Percentiles rank a stretch among this genome's conserved stretches.
Evolutionary conservation across 2,797 vertebrate genomes (phyloP).

Genomic region (Peromyscus attwateri): DNA sequence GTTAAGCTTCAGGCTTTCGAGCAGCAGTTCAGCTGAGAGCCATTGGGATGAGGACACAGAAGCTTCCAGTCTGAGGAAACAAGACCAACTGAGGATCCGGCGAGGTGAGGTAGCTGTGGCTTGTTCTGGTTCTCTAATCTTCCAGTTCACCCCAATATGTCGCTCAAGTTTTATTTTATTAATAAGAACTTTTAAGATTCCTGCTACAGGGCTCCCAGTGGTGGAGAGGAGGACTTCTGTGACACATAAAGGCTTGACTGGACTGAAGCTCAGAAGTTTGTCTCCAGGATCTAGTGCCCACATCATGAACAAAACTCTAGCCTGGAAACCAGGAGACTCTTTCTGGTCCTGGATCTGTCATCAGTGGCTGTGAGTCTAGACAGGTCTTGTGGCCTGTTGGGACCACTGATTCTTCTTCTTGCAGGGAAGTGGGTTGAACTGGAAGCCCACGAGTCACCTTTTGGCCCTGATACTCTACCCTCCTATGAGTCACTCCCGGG

Average conservation of each 20-base stretch:
- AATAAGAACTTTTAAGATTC: too few species aligned
- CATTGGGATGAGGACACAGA: too few species aligned
- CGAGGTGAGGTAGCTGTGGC: too few species aligned
- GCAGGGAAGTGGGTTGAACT: background rate
- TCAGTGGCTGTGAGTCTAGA: background rate
- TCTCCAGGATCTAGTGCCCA: background rate
- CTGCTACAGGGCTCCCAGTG: too few species aligned
- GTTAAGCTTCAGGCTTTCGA: too few species aligned
- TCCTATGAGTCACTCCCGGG: constrained; percentile 76
- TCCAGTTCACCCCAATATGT: too few species aligned
- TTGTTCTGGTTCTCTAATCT: too few species aligned
- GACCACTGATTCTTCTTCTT: background rate
- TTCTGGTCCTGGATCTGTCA: background rate
- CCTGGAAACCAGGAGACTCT: fast-evolving
- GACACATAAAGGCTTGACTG: background rate
- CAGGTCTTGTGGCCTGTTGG: background rate
- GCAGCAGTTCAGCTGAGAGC: too few species aligned
- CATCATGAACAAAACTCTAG: background rate
- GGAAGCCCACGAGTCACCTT: background rate
- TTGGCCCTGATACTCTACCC: background rate
- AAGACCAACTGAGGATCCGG: too few species aligned
- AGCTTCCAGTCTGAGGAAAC: too few species aligned
- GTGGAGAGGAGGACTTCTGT: too few species aligned
- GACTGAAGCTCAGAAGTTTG: background rate
- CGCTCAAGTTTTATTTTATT: too few species aligned